Evolutionary conservation across 2,113 vertebrate species (phyloP), one percentile per base, ranked within the genome.

Genomic region (Phasianus colchicus): DNA sequence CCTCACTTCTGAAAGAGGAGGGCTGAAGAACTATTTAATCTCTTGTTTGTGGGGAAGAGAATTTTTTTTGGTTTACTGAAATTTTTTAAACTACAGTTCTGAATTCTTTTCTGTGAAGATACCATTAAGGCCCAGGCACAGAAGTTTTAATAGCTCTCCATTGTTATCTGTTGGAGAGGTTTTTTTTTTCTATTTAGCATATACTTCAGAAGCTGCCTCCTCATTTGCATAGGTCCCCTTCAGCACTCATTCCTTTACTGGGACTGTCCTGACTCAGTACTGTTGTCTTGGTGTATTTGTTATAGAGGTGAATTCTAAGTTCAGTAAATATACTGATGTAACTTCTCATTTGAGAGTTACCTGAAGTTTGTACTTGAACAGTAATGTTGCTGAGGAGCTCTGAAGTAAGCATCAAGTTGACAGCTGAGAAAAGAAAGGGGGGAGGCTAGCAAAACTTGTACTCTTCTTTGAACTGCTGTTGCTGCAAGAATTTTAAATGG

Each of bases 1-100:
- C 87, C 93, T 91, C 34, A 87, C 58, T 79, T 96, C 88, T 95
- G 93, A 95, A 95, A 94, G 75, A 94, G 58, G 42, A 93, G 88
- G 65, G 45, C 65, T 97, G 94, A 92, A 52, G 2, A 13, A 47
- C 21, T 22, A 24, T 11, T 48, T 48, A 48, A 11, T 48, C 21
- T 48, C 48, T 48, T 48, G 48, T 22, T 24, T 48, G 22, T 24
- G 48, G 48, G 48, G 11, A 48, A 21, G 47, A 48, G 21, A 24
- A 48, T 24, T 47, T 48, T 48, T 48, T 48, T 48, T 22, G 11
- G 6, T 57, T 57, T 66, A 30, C 57, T 45, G 40, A 11, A 42
- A 5, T 48, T 85, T 73, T 90, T 65, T 22, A 47, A 60, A 91
- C 67, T 3, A 4, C 17, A 3, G 1, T 22, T 71, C n/a, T 50